Evolutionary conservation across 2,888 invertebrate species (phyloP).

Genomic region (Ochropleura plecta): DNA sequence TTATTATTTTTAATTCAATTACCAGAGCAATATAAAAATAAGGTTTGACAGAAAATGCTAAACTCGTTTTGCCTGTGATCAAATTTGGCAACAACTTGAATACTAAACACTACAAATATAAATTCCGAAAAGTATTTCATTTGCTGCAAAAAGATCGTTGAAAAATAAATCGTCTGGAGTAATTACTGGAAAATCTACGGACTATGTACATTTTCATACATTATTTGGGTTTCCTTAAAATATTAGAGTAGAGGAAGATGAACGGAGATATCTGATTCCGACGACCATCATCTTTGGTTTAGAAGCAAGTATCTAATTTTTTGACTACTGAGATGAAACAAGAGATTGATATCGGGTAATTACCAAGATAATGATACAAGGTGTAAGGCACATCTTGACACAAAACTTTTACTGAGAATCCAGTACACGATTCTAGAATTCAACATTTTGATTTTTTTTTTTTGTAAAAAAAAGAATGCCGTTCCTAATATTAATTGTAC

Average conservation of each 20-base stretch:
- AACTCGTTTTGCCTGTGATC: conserved; percentile 61
- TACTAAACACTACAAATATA: conserved; percentile 70
- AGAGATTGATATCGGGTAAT: not conserved
- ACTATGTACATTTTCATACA: conserved; percentile 62
- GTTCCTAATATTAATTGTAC: too few relatives aligned
- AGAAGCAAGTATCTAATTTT: not conserved
- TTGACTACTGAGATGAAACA: not conserved
- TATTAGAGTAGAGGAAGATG: conserved; percentile 48
- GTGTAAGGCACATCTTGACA: not conserved
- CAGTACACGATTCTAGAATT: not conserved
- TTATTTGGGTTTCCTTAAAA: conserved; percentile 50
- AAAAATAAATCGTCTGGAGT: conserved; percentile 66
- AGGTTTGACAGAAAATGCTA: conserved; percentile 21
- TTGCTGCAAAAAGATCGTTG: conserved; percentile 61
- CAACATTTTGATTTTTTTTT: not conserved
- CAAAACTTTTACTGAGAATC: not conserved
- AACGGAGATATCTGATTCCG: conserved; percentile 41
- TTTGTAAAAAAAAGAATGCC: not conserved
- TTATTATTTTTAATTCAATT: not conserved
- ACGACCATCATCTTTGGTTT: not conserved
- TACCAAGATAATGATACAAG: too few relatives aligned
- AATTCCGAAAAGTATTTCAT: conserved; percentile 72
- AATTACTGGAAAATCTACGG: conserved; percentile 66
- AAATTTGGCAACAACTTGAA: conserved; percentile 78
- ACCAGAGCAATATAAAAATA: not conserved